Base-by-base conservation (phyloP, 1,140 invertebrate species). In the Metaphire vulgaris region DNA sequence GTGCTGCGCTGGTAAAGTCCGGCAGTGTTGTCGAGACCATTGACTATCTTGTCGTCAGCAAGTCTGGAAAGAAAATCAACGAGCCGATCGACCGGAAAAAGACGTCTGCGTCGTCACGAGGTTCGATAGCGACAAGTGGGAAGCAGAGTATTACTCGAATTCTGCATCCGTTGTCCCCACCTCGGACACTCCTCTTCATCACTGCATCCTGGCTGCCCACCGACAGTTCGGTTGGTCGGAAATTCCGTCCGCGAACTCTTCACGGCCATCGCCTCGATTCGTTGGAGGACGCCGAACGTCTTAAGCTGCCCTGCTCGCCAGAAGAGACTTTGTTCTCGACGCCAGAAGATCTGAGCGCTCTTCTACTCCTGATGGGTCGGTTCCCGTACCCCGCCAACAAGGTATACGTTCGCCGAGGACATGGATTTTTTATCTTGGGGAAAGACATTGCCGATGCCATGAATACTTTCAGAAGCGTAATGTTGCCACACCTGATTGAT, bases 381-480 rank as follows among this genome's bases (percentile, higher is more conserved):
- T 72, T 41, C 41, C n/a, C 68, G 6, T 76, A 76, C 30, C 75
- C 75, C 16, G 33, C n/a, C n/a, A n/a, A 76, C 69, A 76, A 76
- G 32, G 26, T 41, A 12, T 76, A 71, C 56, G 64, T 76, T 28
- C 68, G 75, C 15, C 31, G 41, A 41, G 69, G 69, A 26, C 75
- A 76, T 41, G 75, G 75, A 29, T 76, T 76, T 33, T 29, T 76
- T 26, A 64, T 76, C 21, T 29, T 72, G 2, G 69, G 68, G n/a
- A 31, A 31, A n/a, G 41, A 72, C 56, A 33, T 76, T 21, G 67
- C 30, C n/a, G 69, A 76, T 30, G 69, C 75, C 29, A 0, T 73
- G 33, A 28, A 73, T 26, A 76, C 41, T 31, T 72, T 76, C 31
- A 33, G 33, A 56, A 33, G 34, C 1, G n/a, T n/a, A n/a, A n/a